Evolutionary conservation across 2,888 invertebrate genomes (phyloP).

Genomic region (Phyto melanocephala): DNA sequence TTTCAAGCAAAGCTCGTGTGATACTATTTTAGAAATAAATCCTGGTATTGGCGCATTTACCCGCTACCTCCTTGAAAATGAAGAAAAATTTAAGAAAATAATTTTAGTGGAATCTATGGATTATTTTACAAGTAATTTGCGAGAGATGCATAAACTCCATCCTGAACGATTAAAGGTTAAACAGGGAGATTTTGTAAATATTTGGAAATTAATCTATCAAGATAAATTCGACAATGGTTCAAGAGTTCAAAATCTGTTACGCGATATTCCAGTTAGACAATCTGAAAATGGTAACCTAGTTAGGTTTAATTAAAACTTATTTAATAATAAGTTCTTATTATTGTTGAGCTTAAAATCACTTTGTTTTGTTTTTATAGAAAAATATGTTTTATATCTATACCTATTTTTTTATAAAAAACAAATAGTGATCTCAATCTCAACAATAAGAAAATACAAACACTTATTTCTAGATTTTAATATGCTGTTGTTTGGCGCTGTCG

Average conservation of each 20-base stretch:
- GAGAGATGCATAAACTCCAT: slow-evolving; percentile 70
- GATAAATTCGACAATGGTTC: slow-evolving; percentile 82
- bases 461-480: slow-evolving; percentile 82
- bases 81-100: slow-evolving; percentile 78
- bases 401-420: too few relatives aligned
- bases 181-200: slow-evolving; percentile 81
- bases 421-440: too few relatives aligned
- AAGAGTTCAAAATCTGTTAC: slow-evolving; percentile 80
- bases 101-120: slow-evolving; percentile 82
- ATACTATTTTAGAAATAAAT: slow-evolving; percentile 82
- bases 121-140: slow-evolving; percentile 79
- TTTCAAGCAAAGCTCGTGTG: slow-evolving; percentile 65
- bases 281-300: slow-evolving; percentile 79
- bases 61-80: slow-evolving; percentile 80
- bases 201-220: slow-evolving; percentile 81
- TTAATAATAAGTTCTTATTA: slow-evolving; percentile 5
- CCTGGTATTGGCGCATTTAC: slow-evolving; percentile 85
- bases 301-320: background rate
- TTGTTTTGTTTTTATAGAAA: too few relatives aligned
- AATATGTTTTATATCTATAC: too few relatives aligned
- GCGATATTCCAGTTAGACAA: slow-evolving; percentile 79
- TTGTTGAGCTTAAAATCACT: too few relatives aligned
- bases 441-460: too few relatives aligned
- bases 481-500: slow-evolving; percentile 81
- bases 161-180: slow-evolving; percentile 72